Percentiles rank a stretch among this genome's conserved stretches.
These are phyloP conservation scores for Amblyraja radiata DNA, from an alignment of 2,797 vertebrate genomes.

Conservation along the genomic window DNA sequence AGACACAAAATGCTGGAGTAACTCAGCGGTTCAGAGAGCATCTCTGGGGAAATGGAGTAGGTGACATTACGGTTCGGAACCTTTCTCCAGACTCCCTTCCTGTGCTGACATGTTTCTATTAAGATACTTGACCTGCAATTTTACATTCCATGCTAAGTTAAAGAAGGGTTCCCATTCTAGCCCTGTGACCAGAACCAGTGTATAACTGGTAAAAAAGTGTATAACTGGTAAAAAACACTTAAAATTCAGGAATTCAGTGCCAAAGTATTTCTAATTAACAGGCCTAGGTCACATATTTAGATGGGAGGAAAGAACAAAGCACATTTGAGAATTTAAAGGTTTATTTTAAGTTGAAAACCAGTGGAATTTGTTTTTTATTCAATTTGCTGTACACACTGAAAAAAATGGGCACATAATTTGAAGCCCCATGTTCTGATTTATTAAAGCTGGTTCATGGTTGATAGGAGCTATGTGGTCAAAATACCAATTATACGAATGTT, in stretches of 20 bases:
- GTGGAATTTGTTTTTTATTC: neutral
- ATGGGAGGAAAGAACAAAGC: neutral
- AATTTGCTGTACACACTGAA: neutral
- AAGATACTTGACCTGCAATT: neutral
- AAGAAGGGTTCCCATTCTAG: neutral
- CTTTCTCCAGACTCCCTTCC: no score
- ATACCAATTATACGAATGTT: constrained; percentile 5
- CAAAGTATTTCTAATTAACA: neutral
- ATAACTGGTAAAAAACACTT: neutral
- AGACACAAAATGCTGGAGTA: no score
- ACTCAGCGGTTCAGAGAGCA: no score
- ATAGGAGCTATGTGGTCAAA: neutral
- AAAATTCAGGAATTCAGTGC: neutral
- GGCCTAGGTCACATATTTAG: neutral
- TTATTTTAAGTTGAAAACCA: neutral
- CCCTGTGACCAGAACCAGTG: neutral
- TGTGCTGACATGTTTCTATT: neutral
- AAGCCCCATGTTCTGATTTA: neutral
- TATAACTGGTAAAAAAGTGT: neutral
- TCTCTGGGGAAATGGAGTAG: no score
- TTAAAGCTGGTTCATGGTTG: neutral
- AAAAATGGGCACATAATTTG: neutral
- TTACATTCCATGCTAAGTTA: neutral
- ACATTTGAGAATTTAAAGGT: neutral
- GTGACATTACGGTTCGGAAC: no score